Conservation (phyloP, 2,888 invertebrate species). For the Sinohyriopsis cumingii region DNA sequence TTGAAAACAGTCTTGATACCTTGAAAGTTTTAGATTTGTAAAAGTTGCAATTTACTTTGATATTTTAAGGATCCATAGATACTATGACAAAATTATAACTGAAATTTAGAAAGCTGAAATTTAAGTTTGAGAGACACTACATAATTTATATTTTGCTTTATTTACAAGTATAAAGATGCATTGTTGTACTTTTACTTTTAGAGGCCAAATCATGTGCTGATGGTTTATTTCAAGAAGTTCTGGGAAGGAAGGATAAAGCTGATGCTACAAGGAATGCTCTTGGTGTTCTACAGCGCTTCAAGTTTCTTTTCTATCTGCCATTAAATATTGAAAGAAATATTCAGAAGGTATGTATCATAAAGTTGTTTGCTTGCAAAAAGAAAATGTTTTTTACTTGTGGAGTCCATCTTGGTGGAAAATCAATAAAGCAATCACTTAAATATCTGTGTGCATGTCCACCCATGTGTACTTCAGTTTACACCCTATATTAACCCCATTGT, state of each 20-base stretch:
- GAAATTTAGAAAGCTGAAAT: too few species aligned
- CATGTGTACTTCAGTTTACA: too few species aligned
- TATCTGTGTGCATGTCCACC: too few species aligned
- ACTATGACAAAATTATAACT: too few species aligned
- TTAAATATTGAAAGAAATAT: conserved; percentile 95
- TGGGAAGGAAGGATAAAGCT: conserved; percentile 92
- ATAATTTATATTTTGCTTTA: not conserved
- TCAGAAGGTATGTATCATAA: conserved; percentile 76
- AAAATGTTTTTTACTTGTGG: not conserved
- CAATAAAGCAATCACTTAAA: not conserved
- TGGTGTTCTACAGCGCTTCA: conserved; percentile 91
- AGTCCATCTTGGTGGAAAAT: not conserved
- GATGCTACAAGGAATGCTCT: conserved; percentile 96
- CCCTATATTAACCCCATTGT: too few species aligned
- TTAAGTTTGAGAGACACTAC: not conserved
- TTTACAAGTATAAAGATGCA: not conserved
- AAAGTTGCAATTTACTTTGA: too few species aligned
- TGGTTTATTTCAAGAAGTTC: conserved; percentile 92
- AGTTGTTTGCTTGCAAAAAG: not conserved
- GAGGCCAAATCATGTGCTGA: conserved; percentile 94
- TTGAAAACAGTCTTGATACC: too few species aligned
- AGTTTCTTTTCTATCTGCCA: conserved; percentile 95
- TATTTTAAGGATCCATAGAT: too few species aligned
- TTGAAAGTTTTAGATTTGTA: too few species aligned
- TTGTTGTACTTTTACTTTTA: conserved; percentile 60